These are phyloP conservation scores for Megalonaias nervosa DNA, from an alignment of 1,140 invertebrate genomes.

Conservation along the genomic window DNA sequence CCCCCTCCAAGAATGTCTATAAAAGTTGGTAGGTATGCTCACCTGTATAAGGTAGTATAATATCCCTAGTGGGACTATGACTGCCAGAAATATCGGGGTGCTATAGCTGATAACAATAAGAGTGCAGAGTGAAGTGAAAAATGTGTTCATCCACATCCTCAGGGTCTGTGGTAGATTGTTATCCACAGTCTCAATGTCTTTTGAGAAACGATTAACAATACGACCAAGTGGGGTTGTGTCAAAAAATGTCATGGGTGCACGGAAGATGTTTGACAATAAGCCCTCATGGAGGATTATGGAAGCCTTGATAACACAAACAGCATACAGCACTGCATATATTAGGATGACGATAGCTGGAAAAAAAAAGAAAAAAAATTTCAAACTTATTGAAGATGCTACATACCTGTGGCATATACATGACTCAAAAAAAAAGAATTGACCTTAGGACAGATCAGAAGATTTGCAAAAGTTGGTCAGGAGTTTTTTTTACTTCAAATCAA, in stretches of 20 bases:
- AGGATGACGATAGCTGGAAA: conserved; percentile 47
- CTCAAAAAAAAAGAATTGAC: too few relatives aligned
- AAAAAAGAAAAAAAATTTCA: too few relatives aligned
- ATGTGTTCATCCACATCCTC: conserved; percentile 47
- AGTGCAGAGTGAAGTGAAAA: conserved; percentile 45
- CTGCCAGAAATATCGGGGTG: conserved; percentile 83
- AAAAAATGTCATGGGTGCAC: conserved; percentile 63
- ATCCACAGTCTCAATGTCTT: conserved; percentile 62
- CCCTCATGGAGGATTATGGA: conserved; percentile 82
- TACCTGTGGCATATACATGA: too few relatives aligned
- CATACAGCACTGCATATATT: conserved; percentile 43
- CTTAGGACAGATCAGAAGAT: too few relatives aligned
- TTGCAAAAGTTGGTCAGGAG: too few relatives aligned
- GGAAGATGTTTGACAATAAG: conserved; percentile 77
- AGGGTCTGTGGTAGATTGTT: conserved; percentile 52
- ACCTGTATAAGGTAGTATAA: conserved; percentile 91
- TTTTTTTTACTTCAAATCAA: too few relatives aligned
- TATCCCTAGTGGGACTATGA: conserved; percentile 87
- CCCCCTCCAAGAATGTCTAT: too few relatives aligned
- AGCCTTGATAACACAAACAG: conserved; percentile 74
- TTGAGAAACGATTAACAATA: conserved; percentile 58
- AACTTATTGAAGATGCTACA: too few relatives aligned
- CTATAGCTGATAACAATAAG: conserved; percentile 48
- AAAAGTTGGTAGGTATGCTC: not conserved
- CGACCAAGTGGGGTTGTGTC: conserved; percentile 62